These are phyloP conservation scores for Drosophila dunni DNA, from an alignment of 1,140 invertebrate species.

Conservation along the genomic window DNA sequence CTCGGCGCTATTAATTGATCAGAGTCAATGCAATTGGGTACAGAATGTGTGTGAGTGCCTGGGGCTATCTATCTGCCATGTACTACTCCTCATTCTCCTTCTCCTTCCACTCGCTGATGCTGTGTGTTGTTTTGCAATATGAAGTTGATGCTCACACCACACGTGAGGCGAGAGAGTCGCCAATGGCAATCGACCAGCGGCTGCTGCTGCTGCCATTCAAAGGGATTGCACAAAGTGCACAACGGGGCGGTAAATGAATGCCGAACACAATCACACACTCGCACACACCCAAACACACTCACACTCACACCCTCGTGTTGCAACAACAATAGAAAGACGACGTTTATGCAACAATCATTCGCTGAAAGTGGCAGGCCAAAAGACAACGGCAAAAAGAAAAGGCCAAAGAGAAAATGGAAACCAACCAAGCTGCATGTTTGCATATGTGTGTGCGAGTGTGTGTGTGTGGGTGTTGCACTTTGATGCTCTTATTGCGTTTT, in stretches of 20 bases:
- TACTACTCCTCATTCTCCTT: background rate
- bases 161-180: conserved; percentile 47
- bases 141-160: conserved; percentile 36
- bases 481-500: conserved; percentile 80
- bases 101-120: too few species aligned
- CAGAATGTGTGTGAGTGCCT: background rate
- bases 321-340: conserved; percentile 77
- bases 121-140: background rate
- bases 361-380: conserved; percentile 68
- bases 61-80: background rate
- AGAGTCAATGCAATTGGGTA: background rate
- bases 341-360: conserved; percentile 83
- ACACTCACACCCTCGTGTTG: conserved; percentile 28
- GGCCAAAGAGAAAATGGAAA: conserved; percentile 57
- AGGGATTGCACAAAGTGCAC: conserved; percentile 69
- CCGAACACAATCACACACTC: conserved; percentile 17
- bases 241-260: conserved; percentile 48
- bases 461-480: conserved; percentile 62
- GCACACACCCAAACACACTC: conserved; percentile 20
- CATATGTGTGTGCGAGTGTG: conserved; percentile 36
- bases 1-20: background rate
- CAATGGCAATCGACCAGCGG: conserved; percentile 67
- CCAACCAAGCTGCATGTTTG: conserved; percentile 52
- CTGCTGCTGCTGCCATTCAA: conserved; percentile 34
- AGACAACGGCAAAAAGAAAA: conserved; percentile 34